These are phyloP conservation scores for Allolobophora icterica DNA, from an alignment of 2,888 invertebrate genomes.

Conservation along the genomic window DNA sequence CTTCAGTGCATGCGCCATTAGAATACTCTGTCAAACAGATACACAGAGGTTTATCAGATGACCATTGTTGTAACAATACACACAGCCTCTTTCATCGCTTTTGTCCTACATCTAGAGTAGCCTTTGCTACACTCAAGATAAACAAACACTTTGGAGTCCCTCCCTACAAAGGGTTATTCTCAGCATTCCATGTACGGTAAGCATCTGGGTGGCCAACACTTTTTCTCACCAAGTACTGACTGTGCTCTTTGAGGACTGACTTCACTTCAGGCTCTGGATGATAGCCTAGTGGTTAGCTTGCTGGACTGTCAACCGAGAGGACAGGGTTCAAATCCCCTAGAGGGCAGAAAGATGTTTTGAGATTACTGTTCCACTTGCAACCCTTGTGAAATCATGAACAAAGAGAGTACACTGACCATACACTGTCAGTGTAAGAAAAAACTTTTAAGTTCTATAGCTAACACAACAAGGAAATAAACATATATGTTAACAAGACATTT, in stretches of 20 bases:
- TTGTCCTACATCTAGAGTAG: background rate
- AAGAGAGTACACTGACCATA: background rate
- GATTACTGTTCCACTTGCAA: background rate
- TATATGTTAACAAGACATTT: no score
- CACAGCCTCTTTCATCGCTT: background rate
- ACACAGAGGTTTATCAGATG: background rate
- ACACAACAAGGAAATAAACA: no score
- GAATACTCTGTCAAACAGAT: slow-evolving; percentile 45
- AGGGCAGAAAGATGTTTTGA: background rate
- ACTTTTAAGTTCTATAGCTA: no score
- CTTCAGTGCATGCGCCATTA: slow-evolving; percentile 83
- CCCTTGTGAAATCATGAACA: background rate
- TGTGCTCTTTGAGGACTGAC: no score
- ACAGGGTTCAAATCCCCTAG: background rate
- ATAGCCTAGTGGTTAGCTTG: no score
- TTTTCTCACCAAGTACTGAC: background rate
- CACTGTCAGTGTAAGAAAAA: background rate
- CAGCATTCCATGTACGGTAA: background rate
- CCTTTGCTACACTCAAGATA: background rate
- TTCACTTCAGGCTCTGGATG: no score
- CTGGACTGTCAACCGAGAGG: no score
- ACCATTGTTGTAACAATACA: background rate
- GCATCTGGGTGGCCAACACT: background rate
- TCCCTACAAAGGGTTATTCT: background rate
- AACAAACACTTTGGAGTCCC: background rate